These are phyloP conservation scores for Macrosoma leucophasiata DNA, from an alignment of 2,888 invertebrate species.

Conservation along the genomic window DNA sequence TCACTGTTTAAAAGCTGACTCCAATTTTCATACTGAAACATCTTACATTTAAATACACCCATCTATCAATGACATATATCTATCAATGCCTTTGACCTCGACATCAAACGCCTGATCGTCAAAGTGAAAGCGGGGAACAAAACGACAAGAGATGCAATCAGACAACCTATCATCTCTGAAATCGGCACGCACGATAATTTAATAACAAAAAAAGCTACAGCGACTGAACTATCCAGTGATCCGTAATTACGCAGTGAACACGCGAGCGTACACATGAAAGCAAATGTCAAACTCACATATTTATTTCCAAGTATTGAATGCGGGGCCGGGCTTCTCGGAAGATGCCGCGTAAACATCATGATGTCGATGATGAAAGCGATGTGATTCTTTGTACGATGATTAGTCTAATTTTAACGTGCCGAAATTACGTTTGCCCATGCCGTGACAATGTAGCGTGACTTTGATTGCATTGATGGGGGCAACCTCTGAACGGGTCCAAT, in stretches of 20 bases:
- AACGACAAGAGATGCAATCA: slow-evolving; percentile 74
- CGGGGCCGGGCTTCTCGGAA: slow-evolving; percentile 66
- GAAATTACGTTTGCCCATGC: slow-evolving; percentile 47
- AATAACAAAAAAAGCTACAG: slow-evolving; percentile 68
- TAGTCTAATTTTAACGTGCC: slow-evolving; percentile 63
- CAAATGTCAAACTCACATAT: slow-evolving; percentile 76
- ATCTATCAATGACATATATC: slow-evolving; percentile 51
- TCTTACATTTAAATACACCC: slow-evolving; percentile 1
- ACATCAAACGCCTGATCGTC: slow-evolving; percentile 48
- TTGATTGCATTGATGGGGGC: too few species aligned
- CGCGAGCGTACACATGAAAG: slow-evolving; percentile 71
- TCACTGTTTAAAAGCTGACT: too few species aligned
- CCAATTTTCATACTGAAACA: not conserved
- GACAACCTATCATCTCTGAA: slow-evolving; percentile 74
- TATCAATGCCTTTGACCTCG: slow-evolving; percentile 33
- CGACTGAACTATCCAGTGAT: slow-evolving; percentile 33
- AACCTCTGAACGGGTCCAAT: too few species aligned
- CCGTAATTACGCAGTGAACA: slow-evolving; percentile 68
- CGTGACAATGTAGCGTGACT: slow-evolving; percentile 54
- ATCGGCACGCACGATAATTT: slow-evolving; percentile 75
- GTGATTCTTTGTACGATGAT: slow-evolving; percentile 73
- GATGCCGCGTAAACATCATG: slow-evolving; percentile 69
- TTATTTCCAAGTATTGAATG: slow-evolving; percentile 76
- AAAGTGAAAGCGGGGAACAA: slow-evolving; percentile 69
- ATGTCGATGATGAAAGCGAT: slow-evolving; percentile 76